Percentiles rank a stretch among this genome's conserved stretches.
phyloP scores from a whole-genome alignment of 2,888 invertebrate species.

The Aleiodes leptofemur region DNA sequence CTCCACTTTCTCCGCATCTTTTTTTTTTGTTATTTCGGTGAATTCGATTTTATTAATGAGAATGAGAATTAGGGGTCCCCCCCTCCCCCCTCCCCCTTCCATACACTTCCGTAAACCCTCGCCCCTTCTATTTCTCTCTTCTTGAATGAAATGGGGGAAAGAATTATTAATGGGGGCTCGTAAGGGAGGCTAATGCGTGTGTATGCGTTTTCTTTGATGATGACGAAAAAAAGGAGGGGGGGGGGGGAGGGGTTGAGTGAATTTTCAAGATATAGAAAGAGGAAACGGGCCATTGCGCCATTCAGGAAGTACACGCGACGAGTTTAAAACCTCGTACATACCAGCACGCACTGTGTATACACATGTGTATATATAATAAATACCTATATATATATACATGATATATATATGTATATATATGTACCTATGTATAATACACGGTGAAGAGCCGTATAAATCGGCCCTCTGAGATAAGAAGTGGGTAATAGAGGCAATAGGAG shows the following conservation, averaged over 20 bases:
- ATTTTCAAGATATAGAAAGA: conserved; percentile 58
- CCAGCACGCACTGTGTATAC: conserved; percentile 31
- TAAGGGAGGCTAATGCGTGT: not conserved
- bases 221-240: conserved; percentile 1
- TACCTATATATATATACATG: too few species aligned
- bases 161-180: not conserved
- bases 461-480: conserved; percentile 24
- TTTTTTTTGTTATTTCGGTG: not conserved
- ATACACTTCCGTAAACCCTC: too few species aligned
- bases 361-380: not conserved
- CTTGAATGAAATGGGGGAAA: too few species aligned
- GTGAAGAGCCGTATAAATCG: not conserved
- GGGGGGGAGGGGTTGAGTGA: conserved; percentile 29
- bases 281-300: conserved; percentile 71
- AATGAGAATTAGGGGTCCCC: too few species aligned
- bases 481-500: conserved; percentile 9
- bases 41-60: too few species aligned
- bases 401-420: not conserved
- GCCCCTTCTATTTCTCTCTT: too few species aligned
- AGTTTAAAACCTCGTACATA: conserved; percentile 30
- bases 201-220: not conserved
- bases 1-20: conserved; percentile 1
- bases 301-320: conserved; percentile 63
- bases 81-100: too few species aligned
- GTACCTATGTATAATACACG: conserved; percentile 16